Percentiles rank a stretch among this genome's conserved stretches.
Evolutionary conservation across 2,888 invertebrate species (phyloP).

Genomic region (Andrena flavipes): DNA sequence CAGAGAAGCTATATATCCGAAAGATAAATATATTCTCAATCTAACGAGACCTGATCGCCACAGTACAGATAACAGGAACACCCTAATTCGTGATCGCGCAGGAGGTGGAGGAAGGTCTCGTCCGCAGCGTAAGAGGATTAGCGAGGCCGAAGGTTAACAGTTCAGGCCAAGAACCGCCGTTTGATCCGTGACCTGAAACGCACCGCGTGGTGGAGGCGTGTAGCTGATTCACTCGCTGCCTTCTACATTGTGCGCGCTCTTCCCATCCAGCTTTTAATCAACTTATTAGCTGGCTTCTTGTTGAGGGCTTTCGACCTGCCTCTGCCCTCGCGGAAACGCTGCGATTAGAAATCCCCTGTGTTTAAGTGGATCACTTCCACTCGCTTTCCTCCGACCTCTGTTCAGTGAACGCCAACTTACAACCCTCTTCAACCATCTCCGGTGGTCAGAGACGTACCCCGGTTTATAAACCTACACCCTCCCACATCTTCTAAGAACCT

Average conservation of each 20-base stretch:
- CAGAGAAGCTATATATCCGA: too few species aligned
- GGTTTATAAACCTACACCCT: too few species aligned
- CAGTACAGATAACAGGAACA: background rate
- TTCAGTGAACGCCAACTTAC: too few species aligned
- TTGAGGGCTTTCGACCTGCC: background rate
- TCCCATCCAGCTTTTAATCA: conserved; percentile 65
- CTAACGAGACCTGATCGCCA: background rate
- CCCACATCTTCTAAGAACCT: too few species aligned
- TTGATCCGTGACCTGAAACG: conserved; percentile 81
- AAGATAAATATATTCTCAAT: too few species aligned
- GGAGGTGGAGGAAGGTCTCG: conserved; percentile 62
- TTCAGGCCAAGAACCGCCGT: conserved; percentile 79
- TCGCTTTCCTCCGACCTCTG: conserved; percentile 25
- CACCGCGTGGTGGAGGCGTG: conserved; percentile 70
- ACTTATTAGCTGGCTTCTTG: conserved; percentile 51
- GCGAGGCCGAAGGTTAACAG: conserved; percentile 76
- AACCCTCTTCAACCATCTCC: too few species aligned
- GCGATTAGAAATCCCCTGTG: conserved; percentile 35
- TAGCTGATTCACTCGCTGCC: conserved; percentile 76
- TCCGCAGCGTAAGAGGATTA: conserved; percentile 66
- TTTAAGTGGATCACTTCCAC: conserved; percentile 51
- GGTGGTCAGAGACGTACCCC: too few species aligned
- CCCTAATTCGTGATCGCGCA: conserved; percentile 20
- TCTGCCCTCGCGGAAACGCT: conserved; percentile 39
- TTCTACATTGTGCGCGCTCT: conserved; percentile 29